phyloP scores from a whole-genome alignment of 2,888 invertebrate species.

The Leptopilina drosophilae region DNA sequence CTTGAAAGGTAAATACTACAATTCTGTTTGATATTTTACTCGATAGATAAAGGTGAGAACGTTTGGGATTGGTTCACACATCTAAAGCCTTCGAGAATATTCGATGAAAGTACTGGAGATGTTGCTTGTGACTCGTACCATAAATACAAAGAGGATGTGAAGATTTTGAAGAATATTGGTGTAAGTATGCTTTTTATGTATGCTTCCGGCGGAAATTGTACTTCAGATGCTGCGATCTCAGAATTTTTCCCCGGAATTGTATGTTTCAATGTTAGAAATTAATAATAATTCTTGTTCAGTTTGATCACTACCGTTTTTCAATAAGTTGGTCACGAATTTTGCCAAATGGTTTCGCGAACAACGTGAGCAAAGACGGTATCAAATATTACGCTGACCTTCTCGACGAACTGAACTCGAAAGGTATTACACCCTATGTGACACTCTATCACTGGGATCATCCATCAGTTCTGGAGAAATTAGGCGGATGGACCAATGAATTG shows the following conservation, averaged over 20 bases:
- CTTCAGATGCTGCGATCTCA: too few species aligned
- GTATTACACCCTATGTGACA: constrained; percentile 81
- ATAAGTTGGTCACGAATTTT: constrained; percentile 85
- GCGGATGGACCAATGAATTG: constrained; percentile 82
- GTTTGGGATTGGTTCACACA: constrained; percentile 81
- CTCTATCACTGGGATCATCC: constrained; percentile 85
- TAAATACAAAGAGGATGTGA: constrained; percentile 79
- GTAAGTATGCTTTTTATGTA: constrained; percentile 44
- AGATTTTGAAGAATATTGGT: constrained; percentile 51
- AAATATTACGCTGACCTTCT: constrained; percentile 82
- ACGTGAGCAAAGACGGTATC: constrained; percentile 80
- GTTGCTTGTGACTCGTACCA: constrained; percentile 85
- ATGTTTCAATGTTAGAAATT: too few species aligned
- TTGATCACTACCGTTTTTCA: constrained; percentile 79
- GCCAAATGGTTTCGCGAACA: constrained; percentile 80
- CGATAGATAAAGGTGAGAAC: constrained; percentile 68
- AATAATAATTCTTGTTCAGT: constrained; percentile 43
- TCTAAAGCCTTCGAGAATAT: constrained; percentile 77
- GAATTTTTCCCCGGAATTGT: too few species aligned
- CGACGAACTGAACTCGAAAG: constrained; percentile 78
- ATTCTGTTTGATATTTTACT: background rate
- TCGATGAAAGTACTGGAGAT: constrained; percentile 81
- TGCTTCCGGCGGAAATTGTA: too few species aligned
- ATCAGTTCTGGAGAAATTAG: constrained; percentile 80
- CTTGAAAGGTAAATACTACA: background rate